Conservation (phyloP, 64 coral and sea anemone species). For the Astreopora myriophthalma region DNA sequence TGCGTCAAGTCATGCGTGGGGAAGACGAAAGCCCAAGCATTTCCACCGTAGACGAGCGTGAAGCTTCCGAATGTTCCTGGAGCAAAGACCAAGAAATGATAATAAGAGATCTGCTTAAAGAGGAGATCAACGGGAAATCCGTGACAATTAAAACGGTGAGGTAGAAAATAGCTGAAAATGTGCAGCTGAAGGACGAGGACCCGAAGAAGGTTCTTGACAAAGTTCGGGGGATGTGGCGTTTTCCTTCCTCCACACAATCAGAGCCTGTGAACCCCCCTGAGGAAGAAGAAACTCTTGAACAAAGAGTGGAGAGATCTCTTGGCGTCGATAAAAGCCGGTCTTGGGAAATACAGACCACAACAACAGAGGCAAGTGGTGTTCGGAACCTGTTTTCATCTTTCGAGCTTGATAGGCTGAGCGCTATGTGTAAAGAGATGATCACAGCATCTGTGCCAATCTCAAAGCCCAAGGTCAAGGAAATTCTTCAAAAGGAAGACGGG, state of each 20-base stretch:
- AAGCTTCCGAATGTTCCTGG: constrained; percentile 22
- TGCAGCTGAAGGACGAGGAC: constrained; percentile 17
- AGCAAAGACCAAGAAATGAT: constrained; percentile 27
- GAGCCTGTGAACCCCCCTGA: constrained; percentile 32
- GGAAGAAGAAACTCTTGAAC: neutral
- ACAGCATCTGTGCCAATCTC: constrained; percentile 9
- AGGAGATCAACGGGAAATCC: constrained; percentile 17
- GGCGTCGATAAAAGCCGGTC: neutral
- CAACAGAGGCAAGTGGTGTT: constrained; percentile 5
- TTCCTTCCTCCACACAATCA: constrained; percentile 21
- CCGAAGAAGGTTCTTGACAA: constrained; percentile 23
- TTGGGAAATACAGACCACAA: neutral
- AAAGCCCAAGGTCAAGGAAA: constrained; percentile 6
- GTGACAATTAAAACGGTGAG: constrained; percentile 31
- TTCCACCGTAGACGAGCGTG: constrained; percentile 10
- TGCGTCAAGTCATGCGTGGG: constrained; percentile 9
- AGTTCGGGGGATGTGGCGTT: constrained; percentile 26
- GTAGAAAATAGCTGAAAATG: constrained; percentile 33
- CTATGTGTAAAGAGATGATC: constrained; percentile 28
- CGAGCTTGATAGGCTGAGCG: constrained; percentile 28
- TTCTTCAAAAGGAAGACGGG: constrained; percentile 37
- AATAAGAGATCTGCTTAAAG: constrained; percentile 16
- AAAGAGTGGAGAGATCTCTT: neutral
- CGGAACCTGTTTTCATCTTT: constrained; percentile 19
- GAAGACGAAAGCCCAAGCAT: constrained; percentile 14